Conservation (phyloP, 2,888 invertebrate species). For the Carabus problematicus region DNA sequence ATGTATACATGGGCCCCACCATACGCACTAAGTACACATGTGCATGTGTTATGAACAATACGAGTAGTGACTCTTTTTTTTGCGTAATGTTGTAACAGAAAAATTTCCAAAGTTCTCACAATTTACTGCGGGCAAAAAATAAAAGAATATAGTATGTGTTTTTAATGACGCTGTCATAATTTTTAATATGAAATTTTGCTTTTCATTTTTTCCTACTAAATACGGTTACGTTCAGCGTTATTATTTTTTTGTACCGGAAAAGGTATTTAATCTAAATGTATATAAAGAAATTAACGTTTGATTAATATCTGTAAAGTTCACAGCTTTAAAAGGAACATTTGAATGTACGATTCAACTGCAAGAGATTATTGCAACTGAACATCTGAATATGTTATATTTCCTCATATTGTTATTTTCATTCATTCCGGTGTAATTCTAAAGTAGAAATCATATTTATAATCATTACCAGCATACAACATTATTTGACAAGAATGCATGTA, state of each 20-base stretch:
- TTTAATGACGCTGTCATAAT: constrained; percentile 30
- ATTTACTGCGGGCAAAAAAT: constrained; percentile 29
- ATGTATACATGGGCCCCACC: too few species aligned
- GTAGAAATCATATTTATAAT: too few species aligned
- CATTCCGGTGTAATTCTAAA: too few species aligned
- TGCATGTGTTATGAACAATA: constrained; percentile 38
- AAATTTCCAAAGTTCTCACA: constrained; percentile 35
- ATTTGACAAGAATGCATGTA: too few species aligned
- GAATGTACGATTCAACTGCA: neutral
- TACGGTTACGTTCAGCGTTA: neutral
- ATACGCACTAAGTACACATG: constrained; percentile 10
- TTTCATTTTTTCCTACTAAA: constrained; percentile 8
- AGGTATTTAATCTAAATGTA: too few species aligned
- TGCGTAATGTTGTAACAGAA: constrained; percentile 35
- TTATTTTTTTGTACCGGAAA: too few species aligned
- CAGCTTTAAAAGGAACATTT: neutral
- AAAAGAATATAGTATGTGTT: constrained; percentile 32
- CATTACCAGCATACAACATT: too few species aligned
- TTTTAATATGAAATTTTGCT: constrained; percentile 30
- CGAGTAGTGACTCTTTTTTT: constrained; percentile 23
- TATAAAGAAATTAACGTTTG: too few species aligned
- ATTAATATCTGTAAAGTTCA: neutral
- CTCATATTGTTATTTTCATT: too few species aligned
- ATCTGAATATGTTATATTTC: too few species aligned
- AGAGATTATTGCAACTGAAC: too few species aligned